A percentile compares a stretch with the other conserved stretches of the same genome.
These are phyloP conservation scores for Anniella stebbinsi DNA, from an alignment of 2,797 vertebrate genomes.

Conservation along the genomic window DNA sequence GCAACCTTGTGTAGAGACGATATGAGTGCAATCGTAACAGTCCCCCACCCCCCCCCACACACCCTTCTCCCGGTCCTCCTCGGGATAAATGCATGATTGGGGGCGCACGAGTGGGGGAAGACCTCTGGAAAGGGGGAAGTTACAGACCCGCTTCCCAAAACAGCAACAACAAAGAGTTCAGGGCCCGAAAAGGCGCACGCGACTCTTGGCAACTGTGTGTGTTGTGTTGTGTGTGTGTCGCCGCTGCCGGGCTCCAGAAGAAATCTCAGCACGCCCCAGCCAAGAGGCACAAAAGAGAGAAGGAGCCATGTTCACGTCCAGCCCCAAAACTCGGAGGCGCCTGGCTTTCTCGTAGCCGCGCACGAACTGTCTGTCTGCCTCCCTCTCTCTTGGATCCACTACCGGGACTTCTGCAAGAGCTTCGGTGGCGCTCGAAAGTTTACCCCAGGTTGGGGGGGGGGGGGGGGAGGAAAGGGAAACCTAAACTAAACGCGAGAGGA, in stretches of 20 bases:
- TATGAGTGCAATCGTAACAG: too few species aligned
- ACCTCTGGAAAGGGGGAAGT: background rate
- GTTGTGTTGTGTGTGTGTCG: background rate
- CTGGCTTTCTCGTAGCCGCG: background rate
- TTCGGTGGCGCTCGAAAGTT: constrained; percentile 27
- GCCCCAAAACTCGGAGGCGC: background rate
- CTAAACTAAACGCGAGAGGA: background rate
- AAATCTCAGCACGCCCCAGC: constrained; percentile 7
- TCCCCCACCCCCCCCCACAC: background rate
- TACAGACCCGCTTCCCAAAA: background rate
- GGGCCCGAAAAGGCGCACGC: background rate
- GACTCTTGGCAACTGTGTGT: background rate
- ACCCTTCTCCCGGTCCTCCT: background rate
- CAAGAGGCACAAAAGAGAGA: background rate
- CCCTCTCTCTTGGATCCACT: background rate
- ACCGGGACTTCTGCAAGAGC: background rate
- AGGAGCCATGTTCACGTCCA: constrained; percentile 27
- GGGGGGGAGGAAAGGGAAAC: background rate
- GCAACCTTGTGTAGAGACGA: background rate
- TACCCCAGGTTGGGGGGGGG: background rate
- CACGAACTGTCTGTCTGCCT: background rate
- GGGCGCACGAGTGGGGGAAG: background rate
- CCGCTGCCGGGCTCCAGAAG: background rate
- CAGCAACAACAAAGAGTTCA: constrained; percentile 26
- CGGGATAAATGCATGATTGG: background rate